Evolutionary conservation across 2,113 vertebrate genomes (phyloP), one percentile per base, ranked within the genome.

Genomic region (Pagrus major): DNA sequence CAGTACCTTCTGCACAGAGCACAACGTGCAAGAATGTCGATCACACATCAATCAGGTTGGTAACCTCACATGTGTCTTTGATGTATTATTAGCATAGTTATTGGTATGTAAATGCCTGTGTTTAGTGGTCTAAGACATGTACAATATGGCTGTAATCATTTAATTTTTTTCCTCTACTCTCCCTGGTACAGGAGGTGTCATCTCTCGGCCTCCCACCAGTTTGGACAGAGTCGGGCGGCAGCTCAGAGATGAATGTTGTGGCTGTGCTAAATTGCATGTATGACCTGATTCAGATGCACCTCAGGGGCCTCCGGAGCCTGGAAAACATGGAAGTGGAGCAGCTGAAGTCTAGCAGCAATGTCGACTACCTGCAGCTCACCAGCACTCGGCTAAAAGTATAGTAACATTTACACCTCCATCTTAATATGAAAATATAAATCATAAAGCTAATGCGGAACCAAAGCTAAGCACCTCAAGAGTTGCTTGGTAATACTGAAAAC

Each of bases 271-370:
- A 99, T 76, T 96, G 95, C 90, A 95, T 97, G 85, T 95, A 98
- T 81, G 97, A 97, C 84, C 95, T 99, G 71, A 95, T 99, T 85
- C 89, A 96, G 91, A 93, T 96, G 82, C 96, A 98, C 71, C 95
- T 90, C 76, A 95, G 95, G 84, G 94, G 94, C 78, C 94, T 97
- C 79, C 93, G 95, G 82, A 90, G 95, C 76, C 91, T 97, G 91
- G 97, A 98, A 92, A 96, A 96, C 80, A 93, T 96, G 89, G 97
- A 99, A 94, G 93, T 95, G 25, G 96, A 97, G 81, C 96, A 97
- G 80, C 91, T 97, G 23, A 98, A 97, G 84, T 88, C 95, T 51
- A 96, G 93, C 89, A 97, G 96, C 85, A 96, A 94, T 81, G 92
- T 97, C 88, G 96, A 97, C 75, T 95, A 93, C 78, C 93, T 97